These are phyloP conservation scores for Hyaena hyaena DNA, from an alignment of 2,113 vertebrate species.

Conservation along the genomic window DNA sequence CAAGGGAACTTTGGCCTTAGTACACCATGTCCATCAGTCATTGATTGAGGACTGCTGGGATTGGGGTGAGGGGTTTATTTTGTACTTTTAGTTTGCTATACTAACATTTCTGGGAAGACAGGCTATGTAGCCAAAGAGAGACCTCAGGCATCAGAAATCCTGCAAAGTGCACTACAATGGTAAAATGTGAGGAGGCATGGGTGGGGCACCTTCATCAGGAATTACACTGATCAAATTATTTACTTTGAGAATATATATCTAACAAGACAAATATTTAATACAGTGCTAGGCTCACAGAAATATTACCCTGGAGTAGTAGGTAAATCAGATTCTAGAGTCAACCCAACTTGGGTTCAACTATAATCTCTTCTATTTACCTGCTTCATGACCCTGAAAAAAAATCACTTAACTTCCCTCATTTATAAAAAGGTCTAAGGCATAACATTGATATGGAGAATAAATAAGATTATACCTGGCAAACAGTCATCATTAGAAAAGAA, in stretches of 20 bases:
- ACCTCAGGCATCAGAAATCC: background rate
- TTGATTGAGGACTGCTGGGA: background rate
- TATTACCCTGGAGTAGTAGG: background rate
- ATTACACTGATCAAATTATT: background rate
- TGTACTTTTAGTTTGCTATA: background rate
- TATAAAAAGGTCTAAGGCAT: background rate
- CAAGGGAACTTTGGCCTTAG: background rate
- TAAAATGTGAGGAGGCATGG: background rate
- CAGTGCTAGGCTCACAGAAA: background rate
- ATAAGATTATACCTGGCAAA: background rate
- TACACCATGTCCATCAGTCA: background rate
- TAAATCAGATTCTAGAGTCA: background rate
- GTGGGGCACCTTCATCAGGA: background rate
- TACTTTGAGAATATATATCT: background rate
- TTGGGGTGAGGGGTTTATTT: background rate
- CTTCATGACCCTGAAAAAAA: background rate
- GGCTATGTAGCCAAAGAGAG: background rate
- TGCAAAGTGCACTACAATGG: rapidly evolving
- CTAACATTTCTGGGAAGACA: background rate
- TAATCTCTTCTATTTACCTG: background rate
- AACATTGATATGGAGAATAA: background rate
- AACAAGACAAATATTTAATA: background rate
- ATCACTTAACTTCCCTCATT: background rate
- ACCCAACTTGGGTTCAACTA: background rate
- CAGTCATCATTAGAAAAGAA: background rate